phyloP scores from a whole-genome alignment of 2,797 vertebrate genomes.

The Salmo trutta region DNA sequence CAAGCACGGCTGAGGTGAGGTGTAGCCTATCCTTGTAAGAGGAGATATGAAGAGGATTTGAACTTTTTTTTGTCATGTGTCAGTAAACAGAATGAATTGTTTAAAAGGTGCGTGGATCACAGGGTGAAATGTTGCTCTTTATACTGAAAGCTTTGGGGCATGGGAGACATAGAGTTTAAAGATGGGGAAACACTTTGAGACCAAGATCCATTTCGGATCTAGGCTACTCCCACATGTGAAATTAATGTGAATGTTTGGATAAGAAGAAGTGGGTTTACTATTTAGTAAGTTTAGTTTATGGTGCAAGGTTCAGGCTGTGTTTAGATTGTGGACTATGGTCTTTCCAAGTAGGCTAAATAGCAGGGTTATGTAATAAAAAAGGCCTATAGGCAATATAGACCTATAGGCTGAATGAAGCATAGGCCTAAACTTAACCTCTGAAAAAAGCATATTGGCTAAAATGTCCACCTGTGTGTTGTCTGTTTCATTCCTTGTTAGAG shows the following conservation, averaged over 20 bases:
- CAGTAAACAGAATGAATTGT: slow-evolving; percentile 77
- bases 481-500: no score
- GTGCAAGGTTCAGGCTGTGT: slow-evolving; percentile 46
- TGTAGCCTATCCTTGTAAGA: slow-evolving; percentile 57
- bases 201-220: slow-evolving; percentile 47
- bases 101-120: slow-evolving; percentile 77
- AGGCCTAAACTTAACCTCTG: not conserved
- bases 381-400: not conserved
- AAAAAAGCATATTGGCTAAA: not conserved
- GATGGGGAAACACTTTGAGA: slow-evolving; percentile 54
- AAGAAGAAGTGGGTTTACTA: slow-evolving; percentile 11
- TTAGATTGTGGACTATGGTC: not conserved
- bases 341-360: not conserved
- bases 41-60: slow-evolving; percentile 29
- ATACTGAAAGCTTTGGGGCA: slow-evolving; percentile 67
- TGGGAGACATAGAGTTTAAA: slow-evolving; percentile 51
- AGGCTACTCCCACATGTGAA: slow-evolving; percentile 42
- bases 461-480: not conserved
- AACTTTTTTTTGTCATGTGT: slow-evolving; percentile 79
- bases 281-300: slow-evolving; percentile 27
- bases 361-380: not conserved
- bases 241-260: slow-evolving; percentile 40
- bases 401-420: not conserved
- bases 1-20: slow-evolving; percentile 55
- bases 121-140: slow-evolving; percentile 74